These are phyloP conservation scores for Megastigmus dorsalis DNA, from an alignment of 2,888 invertebrate species.

Conservation along the genomic window DNA sequence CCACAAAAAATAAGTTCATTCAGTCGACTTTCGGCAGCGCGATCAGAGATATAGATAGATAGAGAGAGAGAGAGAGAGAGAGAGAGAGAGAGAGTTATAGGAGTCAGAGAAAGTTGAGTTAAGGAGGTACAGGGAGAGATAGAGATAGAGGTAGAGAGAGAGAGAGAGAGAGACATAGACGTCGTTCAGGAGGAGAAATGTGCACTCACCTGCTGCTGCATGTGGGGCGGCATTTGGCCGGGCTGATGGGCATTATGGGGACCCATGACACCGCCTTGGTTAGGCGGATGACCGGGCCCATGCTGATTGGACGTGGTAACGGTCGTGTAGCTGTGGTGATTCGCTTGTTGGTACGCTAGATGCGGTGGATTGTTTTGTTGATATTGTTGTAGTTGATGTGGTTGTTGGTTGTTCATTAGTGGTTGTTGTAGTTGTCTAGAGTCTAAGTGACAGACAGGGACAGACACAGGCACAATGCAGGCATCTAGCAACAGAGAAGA, in stretches of 20 bases:
- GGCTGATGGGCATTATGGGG: conserved; percentile 70
- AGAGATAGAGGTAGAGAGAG: conserved; percentile 9
- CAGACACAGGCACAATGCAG: conserved; percentile 80
- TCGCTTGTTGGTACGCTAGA: conserved; percentile 75
- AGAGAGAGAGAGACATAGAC: conserved; percentile 24
- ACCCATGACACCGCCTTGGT: conserved; percentile 43
- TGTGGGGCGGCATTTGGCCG: conserved; percentile 71
- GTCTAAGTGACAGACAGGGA: conserved; percentile 75
- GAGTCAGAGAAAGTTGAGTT: too few species aligned
- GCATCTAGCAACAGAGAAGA: conserved; percentile 96
- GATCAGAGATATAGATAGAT: not conserved
- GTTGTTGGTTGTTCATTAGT: conserved; percentile 71
- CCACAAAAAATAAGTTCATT: conserved; percentile 42
- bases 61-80: not conserved
- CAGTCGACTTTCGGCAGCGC: conserved; percentile 36
- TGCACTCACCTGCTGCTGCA: conserved; percentile 73
- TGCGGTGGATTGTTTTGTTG: conserved; percentile 75
- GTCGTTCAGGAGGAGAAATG: conserved; percentile 49
- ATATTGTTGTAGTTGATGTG: conserved; percentile 71
- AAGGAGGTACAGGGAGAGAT: too few species aligned
- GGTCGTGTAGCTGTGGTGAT: conserved; percentile 75
- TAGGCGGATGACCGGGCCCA: conserved; percentile 62
- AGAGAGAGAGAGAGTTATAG: conserved; percentile 39
- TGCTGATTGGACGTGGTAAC: conserved; percentile 67
- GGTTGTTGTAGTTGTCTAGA: conserved; percentile 73